Percentiles rank a stretch among this genome's conserved stretches.
phyloP scores from a whole-genome alignment of 2,797 vertebrate species.

The Dipus sagitta region DNA sequence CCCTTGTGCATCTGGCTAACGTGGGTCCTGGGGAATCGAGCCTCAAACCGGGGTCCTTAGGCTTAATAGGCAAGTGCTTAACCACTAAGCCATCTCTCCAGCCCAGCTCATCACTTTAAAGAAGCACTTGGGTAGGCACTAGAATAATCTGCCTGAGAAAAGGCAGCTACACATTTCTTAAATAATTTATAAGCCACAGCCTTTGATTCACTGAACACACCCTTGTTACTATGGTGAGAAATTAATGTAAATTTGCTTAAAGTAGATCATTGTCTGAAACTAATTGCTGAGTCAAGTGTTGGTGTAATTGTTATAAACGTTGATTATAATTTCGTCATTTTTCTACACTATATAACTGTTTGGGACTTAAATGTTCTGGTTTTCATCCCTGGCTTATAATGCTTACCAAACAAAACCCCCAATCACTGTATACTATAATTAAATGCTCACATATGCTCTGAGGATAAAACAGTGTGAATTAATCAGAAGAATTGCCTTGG shows the following conservation, averaged over 20 bases:
- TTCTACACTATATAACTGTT: constrained; percentile 28
- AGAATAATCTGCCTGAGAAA: constrained; percentile 52
- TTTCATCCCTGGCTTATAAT: constrained; percentile 27
- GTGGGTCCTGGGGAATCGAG: too few species aligned
- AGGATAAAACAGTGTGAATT: constrained; percentile 56
- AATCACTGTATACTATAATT: constrained; percentile 42
- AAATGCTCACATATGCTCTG: constrained; percentile 19
- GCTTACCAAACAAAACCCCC: constrained; percentile 41
- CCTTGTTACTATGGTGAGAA: constrained; percentile 43
- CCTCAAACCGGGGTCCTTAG: too few species aligned
- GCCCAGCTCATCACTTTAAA: background rate
- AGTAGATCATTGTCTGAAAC: constrained; percentile 46
- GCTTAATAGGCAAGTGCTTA: too few species aligned
- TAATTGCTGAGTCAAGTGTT: constrained; percentile 55
- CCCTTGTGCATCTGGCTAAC: too few species aligned
- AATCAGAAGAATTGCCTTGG: constrained; percentile 54
- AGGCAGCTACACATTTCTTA: background rate
- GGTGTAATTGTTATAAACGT: constrained; percentile 34
- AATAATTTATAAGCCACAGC: constrained; percentile 18
- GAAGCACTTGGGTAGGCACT: background rate
- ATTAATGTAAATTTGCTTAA: constrained; percentile 55
- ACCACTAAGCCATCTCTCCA: too few species aligned
- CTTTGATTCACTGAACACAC: constrained; percentile 34
- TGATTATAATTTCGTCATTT: constrained; percentile 60
- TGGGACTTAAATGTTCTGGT: constrained; percentile 35